These are phyloP conservation scores for Gopherus evgoodei DNA, from an alignment of 2,113 vertebrate species.

Conservation along the genomic window DNA sequence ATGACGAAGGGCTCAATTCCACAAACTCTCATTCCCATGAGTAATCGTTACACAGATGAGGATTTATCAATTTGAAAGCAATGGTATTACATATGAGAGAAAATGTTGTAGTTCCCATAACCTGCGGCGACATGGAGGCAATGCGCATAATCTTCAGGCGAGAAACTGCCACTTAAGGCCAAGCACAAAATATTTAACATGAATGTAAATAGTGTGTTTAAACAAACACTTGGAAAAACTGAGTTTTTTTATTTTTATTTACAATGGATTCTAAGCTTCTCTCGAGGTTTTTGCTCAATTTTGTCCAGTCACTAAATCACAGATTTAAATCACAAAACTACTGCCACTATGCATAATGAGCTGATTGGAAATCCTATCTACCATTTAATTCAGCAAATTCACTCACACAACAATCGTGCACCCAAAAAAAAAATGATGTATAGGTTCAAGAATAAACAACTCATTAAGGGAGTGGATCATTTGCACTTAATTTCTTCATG, in stretches of 20 bases:
- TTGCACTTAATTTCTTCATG: neutral
- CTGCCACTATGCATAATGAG: neutral
- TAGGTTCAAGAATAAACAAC: neutral
- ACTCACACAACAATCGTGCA: neutral
- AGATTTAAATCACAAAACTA: neutral
- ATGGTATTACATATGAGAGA: neutral
- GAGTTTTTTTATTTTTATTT: neutral
- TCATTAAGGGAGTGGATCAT: neutral
- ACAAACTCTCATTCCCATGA: neutral
- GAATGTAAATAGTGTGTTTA: neutral
- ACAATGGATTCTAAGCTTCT: neutral
- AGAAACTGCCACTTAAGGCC: neutral
- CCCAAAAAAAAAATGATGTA: neutral
- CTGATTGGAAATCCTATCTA: constrained; percentile 43
- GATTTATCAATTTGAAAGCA: neutral
- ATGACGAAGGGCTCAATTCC: neutral
- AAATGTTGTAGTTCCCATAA: constrained; percentile 43
- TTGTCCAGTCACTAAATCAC: constrained; percentile 2
- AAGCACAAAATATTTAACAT: neutral
- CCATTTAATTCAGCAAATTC: constrained; percentile 31
- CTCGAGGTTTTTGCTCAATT: constrained; percentile 9
- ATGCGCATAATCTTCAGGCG: constrained; percentile 1
- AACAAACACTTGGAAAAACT: neutral
- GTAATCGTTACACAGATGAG: neutral
- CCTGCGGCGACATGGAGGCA: neutral